phyloP scores from a whole-genome alignment of 1,140 invertebrate genomes.

The Papilio polytes region DNA sequence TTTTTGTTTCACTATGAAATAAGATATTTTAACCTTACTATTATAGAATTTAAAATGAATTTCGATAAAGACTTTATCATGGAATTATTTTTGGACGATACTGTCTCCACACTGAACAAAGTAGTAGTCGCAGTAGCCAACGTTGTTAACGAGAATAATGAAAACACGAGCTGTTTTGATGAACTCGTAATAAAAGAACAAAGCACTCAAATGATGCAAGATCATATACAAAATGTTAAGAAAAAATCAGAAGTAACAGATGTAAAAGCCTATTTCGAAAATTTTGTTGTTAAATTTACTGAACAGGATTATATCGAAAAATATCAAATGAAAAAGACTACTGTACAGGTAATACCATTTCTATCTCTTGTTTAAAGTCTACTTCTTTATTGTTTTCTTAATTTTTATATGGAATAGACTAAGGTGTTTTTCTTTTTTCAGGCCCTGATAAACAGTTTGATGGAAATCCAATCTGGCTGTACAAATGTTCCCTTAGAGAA shows the following conservation, averaged over 20 bases:
- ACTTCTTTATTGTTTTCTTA: not conserved
- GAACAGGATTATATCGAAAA: constrained; percentile 64
- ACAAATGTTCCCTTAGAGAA: constrained; percentile 65
- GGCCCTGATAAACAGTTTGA: constrained; percentile 66
- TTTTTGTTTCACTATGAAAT: not conserved
- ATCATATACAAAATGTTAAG: constrained; percentile 26
- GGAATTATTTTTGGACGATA: constrained; percentile 74
- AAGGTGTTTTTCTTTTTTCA: constrained; percentile 54
- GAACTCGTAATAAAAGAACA: constrained; percentile 59
- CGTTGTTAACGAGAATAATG: constrained; percentile 68
- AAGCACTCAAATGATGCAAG: constrained; percentile 39
- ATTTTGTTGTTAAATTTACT: constrained; percentile 57
- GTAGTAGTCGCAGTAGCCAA: constrained; percentile 67
- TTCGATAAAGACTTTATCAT: constrained; percentile 70
- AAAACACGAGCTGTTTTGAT: constrained; percentile 61
- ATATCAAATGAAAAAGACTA: constrained; percentile 71
- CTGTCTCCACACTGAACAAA: constrained; percentile 66
- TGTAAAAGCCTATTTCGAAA: constrained; percentile 59
- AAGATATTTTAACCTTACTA: not conserved
- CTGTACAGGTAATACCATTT: constrained; percentile 61
- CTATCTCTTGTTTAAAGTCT: not conserved
- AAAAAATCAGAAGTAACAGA: constrained; percentile 35
- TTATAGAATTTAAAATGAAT: constrained; percentile 47
- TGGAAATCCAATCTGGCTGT: constrained; percentile 53
- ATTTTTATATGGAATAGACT: not conserved